phyloP scores from a whole-genome alignment of 1,140 invertebrate genomes.

The Zaprionus tsacasi region DNA sequence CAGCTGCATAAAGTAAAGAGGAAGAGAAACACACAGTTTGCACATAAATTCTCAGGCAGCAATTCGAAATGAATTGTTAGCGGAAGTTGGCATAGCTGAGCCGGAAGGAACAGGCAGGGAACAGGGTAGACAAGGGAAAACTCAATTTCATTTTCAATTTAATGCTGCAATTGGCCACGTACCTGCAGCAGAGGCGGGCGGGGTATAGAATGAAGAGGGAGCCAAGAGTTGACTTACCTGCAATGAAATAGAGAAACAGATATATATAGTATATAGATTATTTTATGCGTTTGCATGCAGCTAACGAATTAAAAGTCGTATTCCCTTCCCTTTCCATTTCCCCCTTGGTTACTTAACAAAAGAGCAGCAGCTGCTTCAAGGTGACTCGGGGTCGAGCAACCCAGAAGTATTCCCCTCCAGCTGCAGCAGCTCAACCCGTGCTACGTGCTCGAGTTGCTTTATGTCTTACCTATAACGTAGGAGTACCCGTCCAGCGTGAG shows the following conservation, averaged over 20 bases:
- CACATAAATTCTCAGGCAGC: slow-evolving; percentile 64
- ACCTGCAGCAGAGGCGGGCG: slow-evolving; percentile 12
- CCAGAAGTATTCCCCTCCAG: not conserved
- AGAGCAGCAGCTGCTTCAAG: slow-evolving; percentile 26
- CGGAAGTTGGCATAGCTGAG: slow-evolving; percentile 9
- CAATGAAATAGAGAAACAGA: slow-evolving; percentile 71
- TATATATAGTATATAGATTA: slow-evolving; percentile 51
- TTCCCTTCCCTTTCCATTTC: not conserved
- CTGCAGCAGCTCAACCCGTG: not conserved
- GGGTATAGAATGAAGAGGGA: not conserved
- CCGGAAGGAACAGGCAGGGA: slow-evolving; percentile 16
- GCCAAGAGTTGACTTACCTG: slow-evolving; percentile 69
- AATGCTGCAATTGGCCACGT: slow-evolving; percentile 72
- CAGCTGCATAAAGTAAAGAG: slow-evolving; percentile 70
- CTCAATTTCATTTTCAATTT: slow-evolving; percentile 82
- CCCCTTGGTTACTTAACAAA: slow-evolving; percentile 12
- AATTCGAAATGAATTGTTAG: slow-evolving; percentile 73
- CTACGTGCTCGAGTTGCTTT: slow-evolving; percentile 30
- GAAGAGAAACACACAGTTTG: slow-evolving; percentile 8
- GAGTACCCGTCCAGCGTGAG: slow-evolving; percentile 92
- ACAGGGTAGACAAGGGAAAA: slow-evolving; percentile 51
- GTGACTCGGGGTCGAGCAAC: slow-evolving; percentile 13
- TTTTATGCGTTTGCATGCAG: slow-evolving; percentile 49
- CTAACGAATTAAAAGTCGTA: slow-evolving; percentile 31
- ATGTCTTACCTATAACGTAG: slow-evolving; percentile 90